Conservation (phyloP, 2,113 vertebrate genomes). For the Microcebus tavaratra region DNA sequence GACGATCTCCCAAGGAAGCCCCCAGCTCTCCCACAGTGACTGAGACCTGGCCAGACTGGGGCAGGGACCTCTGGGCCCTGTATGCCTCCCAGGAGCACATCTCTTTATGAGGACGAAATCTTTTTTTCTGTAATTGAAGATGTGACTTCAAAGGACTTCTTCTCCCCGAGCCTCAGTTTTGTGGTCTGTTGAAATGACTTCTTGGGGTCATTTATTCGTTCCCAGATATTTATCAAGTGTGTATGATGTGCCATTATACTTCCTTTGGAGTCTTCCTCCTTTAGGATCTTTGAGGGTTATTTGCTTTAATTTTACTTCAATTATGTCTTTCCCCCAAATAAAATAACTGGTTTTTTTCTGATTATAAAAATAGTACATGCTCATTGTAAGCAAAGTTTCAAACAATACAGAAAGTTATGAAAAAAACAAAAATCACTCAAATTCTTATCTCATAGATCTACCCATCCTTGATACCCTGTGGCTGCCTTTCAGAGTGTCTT, state of each 20-base stretch:
- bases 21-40: neutral
- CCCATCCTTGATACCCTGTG: neutral
- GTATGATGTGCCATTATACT: neutral
- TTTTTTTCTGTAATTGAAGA: neutral
- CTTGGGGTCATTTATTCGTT: neutral
- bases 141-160: neutral
- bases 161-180: neutral
- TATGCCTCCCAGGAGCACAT: neutral
- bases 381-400: constrained; percentile 13
- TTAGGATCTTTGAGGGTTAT: neutral
- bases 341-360: neutral
- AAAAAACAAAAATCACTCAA: neutral
- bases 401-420: neutral
- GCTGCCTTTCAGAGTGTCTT: neutral
- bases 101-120: neutral
- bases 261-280: neutral
- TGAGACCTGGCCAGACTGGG: neutral
- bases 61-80: neutral
- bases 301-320: constrained; percentile 25
- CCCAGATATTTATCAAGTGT: neutral
- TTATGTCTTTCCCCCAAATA: neutral
- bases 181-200: neutral
- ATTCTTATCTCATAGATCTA: neutral
- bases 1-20: neutral
- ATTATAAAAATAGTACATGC: neutral